phyloP scores from a whole-genome alignment of 37 sponge, comb jelly and placozoan species.

The Geodia barretti region DNA sequence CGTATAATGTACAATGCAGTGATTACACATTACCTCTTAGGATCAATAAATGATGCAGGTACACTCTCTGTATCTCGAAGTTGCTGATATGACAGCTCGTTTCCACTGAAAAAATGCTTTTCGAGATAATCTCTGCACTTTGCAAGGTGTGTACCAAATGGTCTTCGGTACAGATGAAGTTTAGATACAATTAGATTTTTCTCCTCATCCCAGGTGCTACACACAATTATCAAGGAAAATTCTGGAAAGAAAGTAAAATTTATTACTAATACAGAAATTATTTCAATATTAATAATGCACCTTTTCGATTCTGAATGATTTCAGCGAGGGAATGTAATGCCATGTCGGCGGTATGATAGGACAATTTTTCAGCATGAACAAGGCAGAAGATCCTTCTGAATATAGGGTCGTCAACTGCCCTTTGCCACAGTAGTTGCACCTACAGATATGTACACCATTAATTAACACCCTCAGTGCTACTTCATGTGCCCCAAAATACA shows the following conservation, averaged over 20 bases:
- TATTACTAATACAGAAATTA: background rate
- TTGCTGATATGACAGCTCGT: no score
- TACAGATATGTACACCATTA: constrained; percentile 5
- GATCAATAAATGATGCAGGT: no score
- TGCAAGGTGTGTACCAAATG: no score
- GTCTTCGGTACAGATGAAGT: constrained; percentile 27
- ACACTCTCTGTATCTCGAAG: no score
- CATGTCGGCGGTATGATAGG: constrained; percentile 60
- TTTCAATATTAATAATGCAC: constrained; percentile 1
- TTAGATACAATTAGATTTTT: constrained; percentile 57
- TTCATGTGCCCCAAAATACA: no score
- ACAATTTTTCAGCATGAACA: constrained; percentile 66
- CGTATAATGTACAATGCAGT: no score
- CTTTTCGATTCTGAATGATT: constrained; percentile 22
- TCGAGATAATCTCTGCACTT: no score
- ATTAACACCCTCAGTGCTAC: no score
- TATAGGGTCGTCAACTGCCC: constrained; percentile 69
- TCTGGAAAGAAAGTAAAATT: constrained; percentile 5
- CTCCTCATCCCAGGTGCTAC: constrained; percentile 67
- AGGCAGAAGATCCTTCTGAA: constrained; percentile 63
- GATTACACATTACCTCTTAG: no score
- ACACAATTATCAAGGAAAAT: constrained; percentile 64
- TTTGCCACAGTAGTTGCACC: constrained; percentile 64
- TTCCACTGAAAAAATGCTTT: no score
- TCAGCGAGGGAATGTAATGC: constrained; percentile 40